These are phyloP conservation scores for Sympetrum striolatum DNA, from an alignment of 2,888 invertebrate genomes.

Conservation along the genomic window DNA sequence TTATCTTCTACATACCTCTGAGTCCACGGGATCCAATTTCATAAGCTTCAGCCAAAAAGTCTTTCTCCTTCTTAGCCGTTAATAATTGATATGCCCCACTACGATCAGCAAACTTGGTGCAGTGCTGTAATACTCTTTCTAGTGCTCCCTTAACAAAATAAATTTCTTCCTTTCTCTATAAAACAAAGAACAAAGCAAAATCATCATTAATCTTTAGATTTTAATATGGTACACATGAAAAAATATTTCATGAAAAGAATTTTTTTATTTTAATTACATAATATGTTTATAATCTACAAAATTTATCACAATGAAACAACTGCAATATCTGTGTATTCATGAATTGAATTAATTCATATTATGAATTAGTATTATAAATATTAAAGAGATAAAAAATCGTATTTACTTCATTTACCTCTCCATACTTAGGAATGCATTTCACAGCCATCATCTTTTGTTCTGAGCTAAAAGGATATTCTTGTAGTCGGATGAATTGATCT, in stretches of 20 bases:
- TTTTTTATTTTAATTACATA: too few relatives aligned
- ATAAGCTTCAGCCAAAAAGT: conserved; percentile 80
- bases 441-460: conserved; percentile 99
- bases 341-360: too few relatives aligned
- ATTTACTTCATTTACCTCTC: conserved; percentile 64
- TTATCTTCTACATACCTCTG: conserved; percentile 60
- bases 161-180: conserved; percentile 72
- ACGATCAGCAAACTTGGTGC: conserved; percentile 78
- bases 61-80: conserved; percentile 81
- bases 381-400: not conserved
- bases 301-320: too few relatives aligned
- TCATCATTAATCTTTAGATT: not conserved
- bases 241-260: not conserved
- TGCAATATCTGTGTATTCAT: too few relatives aligned
- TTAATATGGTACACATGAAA: not conserved
- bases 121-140: conserved; percentile 87
- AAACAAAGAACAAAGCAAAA: conserved; percentile 46
- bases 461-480: conserved; percentile 96
- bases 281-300: too few relatives aligned
- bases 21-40: conserved; percentile 88
- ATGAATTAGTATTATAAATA: too few relatives aligned
- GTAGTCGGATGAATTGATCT: conserved; percentile 82
- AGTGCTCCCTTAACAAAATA: conserved; percentile 95
- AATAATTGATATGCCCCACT: conserved; percentile 76
- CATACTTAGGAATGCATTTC: conserved; percentile 83